Conservation (phyloP, 1,140 invertebrate genomes). For the Tenebrio molitor region DNA sequence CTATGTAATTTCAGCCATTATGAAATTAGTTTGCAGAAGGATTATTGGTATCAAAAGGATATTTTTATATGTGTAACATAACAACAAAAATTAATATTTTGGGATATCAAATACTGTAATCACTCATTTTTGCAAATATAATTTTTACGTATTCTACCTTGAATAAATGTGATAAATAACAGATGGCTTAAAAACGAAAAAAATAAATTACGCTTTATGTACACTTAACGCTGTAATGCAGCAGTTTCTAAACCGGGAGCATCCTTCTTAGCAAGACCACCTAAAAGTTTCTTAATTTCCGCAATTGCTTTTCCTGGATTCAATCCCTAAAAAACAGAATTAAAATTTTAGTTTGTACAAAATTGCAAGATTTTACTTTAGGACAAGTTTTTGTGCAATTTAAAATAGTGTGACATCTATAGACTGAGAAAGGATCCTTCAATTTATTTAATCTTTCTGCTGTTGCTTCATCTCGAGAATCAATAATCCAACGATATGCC, state of each 20-base stretch:
- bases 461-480: slow-evolving; percentile 80
- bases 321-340: slow-evolving; percentile 76
- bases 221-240: slow-evolving; percentile 54
- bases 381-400: slow-evolving; percentile 85
- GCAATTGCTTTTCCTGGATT: slow-evolving; percentile 97
- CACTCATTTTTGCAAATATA: no score
- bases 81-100: no score
- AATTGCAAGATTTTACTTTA: slow-evolving; percentile 68
- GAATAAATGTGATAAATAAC: no score
- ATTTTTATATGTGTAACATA: no score
- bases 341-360: neutral
- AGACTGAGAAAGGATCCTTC: slow-evolving; percentile 80
- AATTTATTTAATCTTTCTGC: slow-evolving; percentile 76
- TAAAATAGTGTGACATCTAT: slow-evolving; percentile 86
- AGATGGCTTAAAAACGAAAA: no score
- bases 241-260: slow-evolving; percentile 74
- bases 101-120: no score
- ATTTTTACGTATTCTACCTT: no score
- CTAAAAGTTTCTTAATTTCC: slow-evolving; percentile 94
- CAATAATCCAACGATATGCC: slow-evolving; percentile 80
- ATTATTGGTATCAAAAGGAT: no score
- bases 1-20: no score
- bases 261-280: slow-evolving; percentile 85
- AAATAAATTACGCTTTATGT: no score
- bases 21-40: no score